Percentiles rank a stretch among this genome's conserved stretches.
Evolutionary conservation across 2,797 vertebrate species (phyloP).

Genomic region (Darevskia mixta): DNA sequence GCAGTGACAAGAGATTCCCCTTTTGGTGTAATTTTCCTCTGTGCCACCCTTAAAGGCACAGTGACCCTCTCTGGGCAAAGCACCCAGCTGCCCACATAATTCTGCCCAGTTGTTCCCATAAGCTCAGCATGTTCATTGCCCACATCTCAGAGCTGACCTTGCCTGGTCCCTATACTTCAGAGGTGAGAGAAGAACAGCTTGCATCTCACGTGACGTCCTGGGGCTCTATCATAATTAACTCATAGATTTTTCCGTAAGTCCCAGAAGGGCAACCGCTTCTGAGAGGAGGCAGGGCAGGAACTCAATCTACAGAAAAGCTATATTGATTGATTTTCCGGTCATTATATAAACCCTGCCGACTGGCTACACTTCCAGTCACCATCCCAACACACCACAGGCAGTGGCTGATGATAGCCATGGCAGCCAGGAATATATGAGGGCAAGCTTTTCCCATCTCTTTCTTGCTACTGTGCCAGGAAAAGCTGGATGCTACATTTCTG

Average conservation of each 20-base stretch:
- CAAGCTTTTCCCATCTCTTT: background rate
- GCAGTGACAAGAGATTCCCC: background rate
- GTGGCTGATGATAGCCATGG: background rate
- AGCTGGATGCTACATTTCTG: background rate
- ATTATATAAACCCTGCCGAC: background rate
- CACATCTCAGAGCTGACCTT: background rate
- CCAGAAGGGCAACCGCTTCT: conserved; percentile 12
- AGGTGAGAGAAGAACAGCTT: background rate
- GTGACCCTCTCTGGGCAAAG: background rate
- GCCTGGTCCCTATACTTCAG: background rate
- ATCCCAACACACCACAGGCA: too few species aligned
- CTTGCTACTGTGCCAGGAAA: background rate
- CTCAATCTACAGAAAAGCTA: conserved; percentile 13
- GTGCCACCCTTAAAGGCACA: background rate
- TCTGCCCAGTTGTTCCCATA: background rate
- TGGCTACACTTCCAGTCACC: background rate
- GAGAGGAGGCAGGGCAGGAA: background rate
- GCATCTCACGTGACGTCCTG: background rate
- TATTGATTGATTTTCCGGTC: background rate
- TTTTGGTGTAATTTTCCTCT: background rate
- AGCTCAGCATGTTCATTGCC: background rate
- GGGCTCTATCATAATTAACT: conserved; percentile 29
- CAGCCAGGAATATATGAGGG: background rate
- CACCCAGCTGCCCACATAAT: background rate
- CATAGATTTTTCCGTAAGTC: conserved; percentile 41